phyloP scores from a whole-genome alignment of 1,140 invertebrate species.

The Globodera rostochiensis region DNA sequence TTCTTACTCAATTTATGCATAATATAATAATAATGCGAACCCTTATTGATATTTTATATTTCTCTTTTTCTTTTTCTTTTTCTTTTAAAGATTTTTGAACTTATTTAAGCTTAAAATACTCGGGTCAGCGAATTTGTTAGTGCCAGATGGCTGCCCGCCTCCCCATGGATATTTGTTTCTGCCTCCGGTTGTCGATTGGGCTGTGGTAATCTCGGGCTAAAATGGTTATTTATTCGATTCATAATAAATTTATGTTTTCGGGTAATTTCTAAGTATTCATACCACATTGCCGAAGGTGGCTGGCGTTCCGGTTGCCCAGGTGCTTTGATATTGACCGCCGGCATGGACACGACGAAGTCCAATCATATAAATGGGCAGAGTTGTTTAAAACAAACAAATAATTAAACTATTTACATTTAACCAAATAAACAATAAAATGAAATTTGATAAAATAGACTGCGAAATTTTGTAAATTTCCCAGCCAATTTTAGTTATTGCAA shows the following conservation, averaged over 20 bases:
- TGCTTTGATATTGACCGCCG: not conserved
- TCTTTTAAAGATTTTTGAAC: too few relatives aligned
- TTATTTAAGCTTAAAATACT: too few relatives aligned
- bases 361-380: not conserved
- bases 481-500: too few relatives aligned
- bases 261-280: not conserved
- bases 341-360: not conserved
- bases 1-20: too few relatives aligned
- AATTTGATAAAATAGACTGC: not conserved
- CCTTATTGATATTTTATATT: too few relatives aligned
- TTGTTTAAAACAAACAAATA: too few relatives aligned
- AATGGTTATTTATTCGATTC: too few relatives aligned
- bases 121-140: not conserved
- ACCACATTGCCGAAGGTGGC: conserved; percentile 1
- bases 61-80: too few relatives aligned
- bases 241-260: not conserved
- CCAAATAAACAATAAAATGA: not conserved
- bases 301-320: not conserved
- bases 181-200: not conserved
- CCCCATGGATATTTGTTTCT: conserved; percentile 10
- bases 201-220: not conserved
- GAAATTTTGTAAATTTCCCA: too few relatives aligned
- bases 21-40: too few relatives aligned
- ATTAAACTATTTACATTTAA: not conserved
- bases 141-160: not conserved